Percentiles rank a stretch among this genome's conserved stretches.
Evolutionary conservation across 2,797 vertebrate genomes (phyloP).

Genomic region (Amblyraja radiata): DNA sequence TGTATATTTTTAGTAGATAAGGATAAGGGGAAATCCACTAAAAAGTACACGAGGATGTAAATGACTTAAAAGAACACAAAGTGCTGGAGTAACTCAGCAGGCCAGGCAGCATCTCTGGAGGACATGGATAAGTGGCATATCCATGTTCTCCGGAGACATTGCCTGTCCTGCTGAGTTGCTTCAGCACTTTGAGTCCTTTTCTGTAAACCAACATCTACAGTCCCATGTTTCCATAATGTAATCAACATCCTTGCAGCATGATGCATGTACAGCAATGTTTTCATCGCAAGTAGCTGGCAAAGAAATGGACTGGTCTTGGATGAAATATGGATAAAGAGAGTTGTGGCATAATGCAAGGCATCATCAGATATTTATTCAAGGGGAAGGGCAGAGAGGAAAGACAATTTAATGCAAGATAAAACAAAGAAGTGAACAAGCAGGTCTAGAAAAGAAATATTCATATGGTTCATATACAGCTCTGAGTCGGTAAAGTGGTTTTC

Average conservation of each 20-base stretch:
- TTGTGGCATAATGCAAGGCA: not conserved
- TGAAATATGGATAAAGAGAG: not conserved
- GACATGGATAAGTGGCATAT: no score
- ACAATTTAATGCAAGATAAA: not conserved
- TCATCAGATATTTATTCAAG: not conserved
- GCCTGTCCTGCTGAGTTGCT: no score
- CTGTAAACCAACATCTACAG: no score
- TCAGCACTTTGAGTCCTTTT: no score
- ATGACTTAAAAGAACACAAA: not conserved
- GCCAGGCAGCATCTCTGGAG: no score
- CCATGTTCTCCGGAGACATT: no score
- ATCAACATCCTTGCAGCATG: not conserved
- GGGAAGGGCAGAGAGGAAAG: not conserved
- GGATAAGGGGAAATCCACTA: not conserved
- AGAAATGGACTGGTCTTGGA: not conserved
- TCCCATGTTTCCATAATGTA: no score
- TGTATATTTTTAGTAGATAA: not conserved
- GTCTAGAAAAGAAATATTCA: not conserved
- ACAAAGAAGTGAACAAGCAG: not conserved
- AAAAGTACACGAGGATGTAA: not conserved
- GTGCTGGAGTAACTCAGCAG: no score
- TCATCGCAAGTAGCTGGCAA: not conserved
- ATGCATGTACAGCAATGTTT: not conserved
- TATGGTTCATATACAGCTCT: not conserved
- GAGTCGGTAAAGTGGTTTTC: not conserved